Percentiles rank a stretch among this genome's conserved stretches.
These are phyloP conservation scores for Drosophila mojavensis DNA, from an alignment of 1,140 invertebrate species.

Conservation along the genomic window DNA sequence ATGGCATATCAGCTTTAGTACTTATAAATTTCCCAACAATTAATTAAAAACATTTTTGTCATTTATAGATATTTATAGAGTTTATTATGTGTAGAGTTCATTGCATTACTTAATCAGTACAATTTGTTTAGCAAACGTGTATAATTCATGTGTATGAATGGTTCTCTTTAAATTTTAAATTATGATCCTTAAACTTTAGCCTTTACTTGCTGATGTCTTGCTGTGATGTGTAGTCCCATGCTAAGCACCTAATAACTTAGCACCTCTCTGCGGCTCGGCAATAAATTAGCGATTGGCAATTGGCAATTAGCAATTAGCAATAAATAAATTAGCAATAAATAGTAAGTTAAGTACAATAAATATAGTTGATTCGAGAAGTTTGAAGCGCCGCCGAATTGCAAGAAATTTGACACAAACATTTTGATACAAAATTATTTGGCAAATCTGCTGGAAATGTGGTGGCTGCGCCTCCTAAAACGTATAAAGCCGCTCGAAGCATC, in stretches of 20 bases:
- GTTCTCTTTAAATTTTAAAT: conserved; percentile 35
- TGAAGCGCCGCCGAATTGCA: conserved; percentile 45
- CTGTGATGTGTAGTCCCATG: conserved; percentile 26
- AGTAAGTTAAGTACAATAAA: conserved; percentile 42
- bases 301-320: conserved; percentile 22
- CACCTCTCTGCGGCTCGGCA: conserved; percentile 66
- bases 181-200: conserved; percentile 44
- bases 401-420: conserved; percentile 70
- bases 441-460: conserved; percentile 49
- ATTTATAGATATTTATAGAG: conserved; percentile 48
- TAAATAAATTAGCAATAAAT: conserved; percentile 67
- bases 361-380: conserved; percentile 37
- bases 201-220: conserved; percentile 29
- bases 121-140: conserved; percentile 72
- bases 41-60: not conserved
- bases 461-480: not conserved
- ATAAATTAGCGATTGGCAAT: conserved; percentile 50
- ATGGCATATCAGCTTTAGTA: too few species aligned
- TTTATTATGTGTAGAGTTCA: conserved; percentile 60
- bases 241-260: conserved; percentile 61
- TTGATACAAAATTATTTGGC: conserved; percentile 81
- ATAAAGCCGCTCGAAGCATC: conserved; percentile 42
- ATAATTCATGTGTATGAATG: conserved; percentile 27
- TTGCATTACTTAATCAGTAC: conserved; percentile 84
- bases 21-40: too few species aligned